A percentile compares a stretch with the other conserved stretches of the same genome.
Evolutionary conservation across 2,113 vertebrate genomes (phyloP).

Genomic region (Hydrochoerus hydrochaeris): DNA sequence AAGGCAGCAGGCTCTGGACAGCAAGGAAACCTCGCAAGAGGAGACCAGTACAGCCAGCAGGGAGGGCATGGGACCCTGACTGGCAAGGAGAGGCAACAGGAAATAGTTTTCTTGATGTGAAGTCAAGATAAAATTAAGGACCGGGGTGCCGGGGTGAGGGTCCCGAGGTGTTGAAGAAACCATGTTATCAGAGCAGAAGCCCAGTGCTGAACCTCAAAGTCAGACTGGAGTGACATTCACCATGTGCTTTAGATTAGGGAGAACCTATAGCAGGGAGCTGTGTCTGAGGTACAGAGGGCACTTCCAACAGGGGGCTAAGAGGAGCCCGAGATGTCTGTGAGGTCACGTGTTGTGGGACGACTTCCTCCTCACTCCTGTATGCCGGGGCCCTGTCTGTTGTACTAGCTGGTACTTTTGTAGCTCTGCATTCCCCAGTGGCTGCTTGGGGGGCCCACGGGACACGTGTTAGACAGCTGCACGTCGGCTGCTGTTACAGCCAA

Average conservation of each 20-base stretch:
- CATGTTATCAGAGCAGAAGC: neutral
- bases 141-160: neutral
- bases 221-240: neutral
- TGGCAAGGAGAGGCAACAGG: neutral
- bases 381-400: too few species aligned
- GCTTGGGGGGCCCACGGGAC: neutral
- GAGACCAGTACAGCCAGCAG: neutral
- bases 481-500: neutral
- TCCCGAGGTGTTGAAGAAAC: neutral
- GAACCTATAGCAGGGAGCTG: neutral
- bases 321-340: neutral
- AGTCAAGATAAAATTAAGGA: neutral
- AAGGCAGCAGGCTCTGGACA: neutral
- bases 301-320: neutral
- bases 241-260: too few species aligned
- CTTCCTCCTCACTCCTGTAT: neutral
- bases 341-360: accelerated
- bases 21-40: neutral
- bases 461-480: neutral
- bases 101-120: neutral
- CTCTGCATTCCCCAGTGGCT: neutral
- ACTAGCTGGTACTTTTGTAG: neutral
- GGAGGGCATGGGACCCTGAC: neutral
- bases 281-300: neutral
- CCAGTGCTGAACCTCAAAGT: neutral